Evolutionary conservation across 2,888 invertebrate genomes (phyloP).

Genomic region (Eretmocerus hayati): DNA sequence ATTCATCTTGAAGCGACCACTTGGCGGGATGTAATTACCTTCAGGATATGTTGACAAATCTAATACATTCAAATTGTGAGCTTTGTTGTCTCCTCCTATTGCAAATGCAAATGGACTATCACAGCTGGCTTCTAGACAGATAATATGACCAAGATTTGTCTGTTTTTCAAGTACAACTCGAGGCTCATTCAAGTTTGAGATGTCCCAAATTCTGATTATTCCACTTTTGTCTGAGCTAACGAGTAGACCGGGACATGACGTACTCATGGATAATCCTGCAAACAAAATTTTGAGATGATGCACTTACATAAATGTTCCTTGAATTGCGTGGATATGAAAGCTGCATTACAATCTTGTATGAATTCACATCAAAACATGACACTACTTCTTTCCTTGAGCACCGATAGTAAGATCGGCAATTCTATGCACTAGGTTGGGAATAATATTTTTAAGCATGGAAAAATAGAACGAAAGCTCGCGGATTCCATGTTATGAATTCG

Average conservation of each 20-base stretch:
- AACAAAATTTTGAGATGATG: constrained; percentile 3
- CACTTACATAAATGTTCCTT: not conserved
- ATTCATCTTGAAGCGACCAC: constrained; percentile 1
- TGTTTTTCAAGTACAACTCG: constrained; percentile 34
- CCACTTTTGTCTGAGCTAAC: constrained; percentile 76
- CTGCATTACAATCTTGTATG: not conserved
- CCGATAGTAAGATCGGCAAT: too few species aligned
- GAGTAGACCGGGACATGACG: constrained; percentile 65
- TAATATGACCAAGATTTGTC: constrained; percentile 61
- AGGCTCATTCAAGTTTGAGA: constrained; percentile 32
- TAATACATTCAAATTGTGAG: constrained; percentile 64
- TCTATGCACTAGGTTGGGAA: too few species aligned
- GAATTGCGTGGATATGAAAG: not conserved
- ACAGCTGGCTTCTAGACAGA: constrained; percentile 69
- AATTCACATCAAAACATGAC: too few species aligned
- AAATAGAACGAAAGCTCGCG: too few species aligned
- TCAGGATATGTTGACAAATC: constrained; percentile 55
- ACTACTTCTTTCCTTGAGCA: too few species aligned
- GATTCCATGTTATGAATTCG: too few species aligned
- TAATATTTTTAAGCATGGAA: too few species aligned
- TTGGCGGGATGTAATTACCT: constrained; percentile 45
- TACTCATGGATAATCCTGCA: constrained; percentile 65
- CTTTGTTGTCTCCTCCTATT: constrained; percentile 78
- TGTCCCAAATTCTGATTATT: constrained; percentile 80
- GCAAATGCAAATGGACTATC: constrained; percentile 77